Evolutionary conservation across 2,888 invertebrate genomes (phyloP).

Genomic region (Platycnemis pennipes): DNA sequence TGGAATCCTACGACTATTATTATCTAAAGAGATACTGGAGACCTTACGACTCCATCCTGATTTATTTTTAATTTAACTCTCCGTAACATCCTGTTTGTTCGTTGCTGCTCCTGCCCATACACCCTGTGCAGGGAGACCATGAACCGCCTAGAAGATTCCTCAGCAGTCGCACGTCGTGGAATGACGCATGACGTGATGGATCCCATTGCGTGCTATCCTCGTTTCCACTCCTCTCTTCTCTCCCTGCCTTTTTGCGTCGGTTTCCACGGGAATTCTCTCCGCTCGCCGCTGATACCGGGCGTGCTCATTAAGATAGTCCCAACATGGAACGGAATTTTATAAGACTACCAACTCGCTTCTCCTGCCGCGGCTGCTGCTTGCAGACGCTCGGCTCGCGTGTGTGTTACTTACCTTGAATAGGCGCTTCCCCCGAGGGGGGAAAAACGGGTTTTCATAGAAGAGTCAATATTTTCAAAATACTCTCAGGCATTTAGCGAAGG

Average conservation of each 20-base stretch:
- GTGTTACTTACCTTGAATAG: constrained; percentile 63
- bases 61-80: not conserved
- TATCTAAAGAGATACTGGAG: not conserved
- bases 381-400: not conserved
- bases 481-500: not conserved
- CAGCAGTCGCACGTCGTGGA: constrained; percentile 4
- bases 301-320: constrained; percentile 62
- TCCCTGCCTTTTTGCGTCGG: not conserved
- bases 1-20: not conserved
- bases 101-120: not conserved
- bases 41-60: not conserved
- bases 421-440: constrained; percentile 5
- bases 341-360: not conserved
- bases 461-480: constrained; percentile 31
- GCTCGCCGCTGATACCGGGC: constrained; percentile 4
- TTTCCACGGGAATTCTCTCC: constrained; percentile 43
- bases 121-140: not conserved
- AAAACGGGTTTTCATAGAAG: constrained; percentile 19
- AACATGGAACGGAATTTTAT: constrained; percentile 64
- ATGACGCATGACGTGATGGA: constrained; percentile 25
- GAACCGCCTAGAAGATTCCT: not conserved
- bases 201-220: not conserved
- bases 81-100: not conserved
- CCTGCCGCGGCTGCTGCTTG: not conserved
- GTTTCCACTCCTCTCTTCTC: not conserved